Evolutionary conservation across 2,888 invertebrate species (phyloP).

Genomic region (Apamea crenata): DNA sequence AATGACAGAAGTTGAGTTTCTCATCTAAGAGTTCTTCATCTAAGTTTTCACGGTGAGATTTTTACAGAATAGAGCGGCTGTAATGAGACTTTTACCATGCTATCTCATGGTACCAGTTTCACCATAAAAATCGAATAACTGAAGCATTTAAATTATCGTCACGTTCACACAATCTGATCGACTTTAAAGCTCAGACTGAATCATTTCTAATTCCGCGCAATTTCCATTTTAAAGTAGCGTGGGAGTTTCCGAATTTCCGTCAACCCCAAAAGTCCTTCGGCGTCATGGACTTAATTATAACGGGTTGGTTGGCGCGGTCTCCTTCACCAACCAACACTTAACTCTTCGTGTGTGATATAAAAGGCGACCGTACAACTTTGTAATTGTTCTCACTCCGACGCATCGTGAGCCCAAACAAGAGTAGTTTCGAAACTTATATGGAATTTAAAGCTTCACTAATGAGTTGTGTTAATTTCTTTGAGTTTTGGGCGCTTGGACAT

Average conservation of each 20-base stretch:
- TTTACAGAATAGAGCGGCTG: neutral
- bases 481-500: conserved; percentile 43
- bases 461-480: conserved; percentile 64
- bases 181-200: conserved; percentile 41
- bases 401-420: conserved; percentile 49
- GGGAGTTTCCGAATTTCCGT: conserved; percentile 38
- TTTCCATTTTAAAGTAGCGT: conserved; percentile 56
- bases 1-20: neutral
- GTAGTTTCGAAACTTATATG: conserved; percentile 59
- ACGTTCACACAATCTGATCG: conserved; percentile 47
- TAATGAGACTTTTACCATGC: neutral
- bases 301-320: conserved; percentile 39
- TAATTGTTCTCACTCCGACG: conserved; percentile 55
- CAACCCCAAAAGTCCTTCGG: conserved; percentile 46
- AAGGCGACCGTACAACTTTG: conserved; percentile 52
- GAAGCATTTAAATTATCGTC: conserved; percentile 47
- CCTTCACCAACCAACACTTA: conserved; percentile 38
- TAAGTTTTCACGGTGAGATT: neutral
- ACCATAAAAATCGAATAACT: conserved; percentile 24
- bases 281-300: conserved; percentile 58
- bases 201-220: conserved; percentile 56
- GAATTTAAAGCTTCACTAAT: conserved; percentile 62
- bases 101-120: neutral
- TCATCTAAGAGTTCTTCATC: too few species aligned
- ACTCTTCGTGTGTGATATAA: conserved; percentile 56